Percentiles rank a stretch among this genome's conserved stretches.
These are phyloP conservation scores for Coptodon rendalli DNA, from an alignment of 2,113 vertebrate species.

Conservation along the genomic window DNA sequence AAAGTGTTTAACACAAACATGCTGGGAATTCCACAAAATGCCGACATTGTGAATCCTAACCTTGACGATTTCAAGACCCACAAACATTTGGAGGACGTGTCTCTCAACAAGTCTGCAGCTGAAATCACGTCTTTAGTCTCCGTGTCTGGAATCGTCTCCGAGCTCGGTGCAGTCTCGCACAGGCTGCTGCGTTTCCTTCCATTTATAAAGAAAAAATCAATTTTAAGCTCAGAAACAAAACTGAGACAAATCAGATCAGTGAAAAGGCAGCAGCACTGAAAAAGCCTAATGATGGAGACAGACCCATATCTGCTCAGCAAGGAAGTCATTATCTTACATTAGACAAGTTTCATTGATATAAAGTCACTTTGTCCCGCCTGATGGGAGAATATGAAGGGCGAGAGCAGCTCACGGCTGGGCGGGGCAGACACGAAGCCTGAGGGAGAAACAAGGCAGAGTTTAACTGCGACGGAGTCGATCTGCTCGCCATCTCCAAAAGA, in stretches of 20 bases:
- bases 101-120: neutral
- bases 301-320: neutral
- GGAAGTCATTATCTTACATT: conserved; percentile 1
- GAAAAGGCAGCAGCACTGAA: neutral
- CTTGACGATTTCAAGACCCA: neutral
- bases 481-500: neutral
- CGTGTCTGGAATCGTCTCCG: neutral
- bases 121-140: neutral
- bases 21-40: neutral
- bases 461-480: neutral
- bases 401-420: neutral
- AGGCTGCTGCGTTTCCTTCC: neutral
- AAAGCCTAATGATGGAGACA: neutral
- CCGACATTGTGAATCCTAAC: neutral
- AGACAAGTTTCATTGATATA: neutral
- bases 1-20: neutral
- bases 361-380: neutral
- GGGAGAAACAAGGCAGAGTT: neutral
- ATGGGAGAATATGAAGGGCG: neutral
- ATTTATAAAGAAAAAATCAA: neutral
- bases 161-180: neutral
- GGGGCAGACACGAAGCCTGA: neutral
- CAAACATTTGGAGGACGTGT: neutral
- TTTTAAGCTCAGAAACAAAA: neutral
- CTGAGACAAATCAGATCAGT: neutral